These are phyloP conservation scores for Drosophila pseudoobscura DNA, from an alignment of 1,140 invertebrate species.

Conservation along the genomic window DNA sequence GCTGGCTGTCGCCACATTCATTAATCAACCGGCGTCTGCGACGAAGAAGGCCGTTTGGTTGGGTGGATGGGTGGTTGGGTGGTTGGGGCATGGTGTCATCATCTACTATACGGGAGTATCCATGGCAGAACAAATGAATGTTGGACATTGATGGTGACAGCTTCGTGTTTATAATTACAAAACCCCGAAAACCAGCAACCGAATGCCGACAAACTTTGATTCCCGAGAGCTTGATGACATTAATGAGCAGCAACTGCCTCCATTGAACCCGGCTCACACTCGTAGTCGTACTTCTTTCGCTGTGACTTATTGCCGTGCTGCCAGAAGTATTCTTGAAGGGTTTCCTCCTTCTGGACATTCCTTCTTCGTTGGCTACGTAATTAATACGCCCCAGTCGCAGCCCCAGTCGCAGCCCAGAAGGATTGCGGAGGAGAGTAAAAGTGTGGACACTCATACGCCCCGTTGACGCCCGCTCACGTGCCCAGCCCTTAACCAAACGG, in stretches of 20 bases:
- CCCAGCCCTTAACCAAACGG: slow-evolving; percentile 17
- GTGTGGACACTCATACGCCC: slow-evolving; percentile 34
- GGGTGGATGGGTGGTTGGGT: slow-evolving; percentile 3
- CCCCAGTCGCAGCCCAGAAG: background rate
- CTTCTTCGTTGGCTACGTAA: slow-evolving; percentile 4
- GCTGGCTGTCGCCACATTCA: slow-evolving; percentile 53
- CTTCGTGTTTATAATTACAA: slow-evolving; percentile 60
- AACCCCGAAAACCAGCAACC: slow-evolving; percentile 39
- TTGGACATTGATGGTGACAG: slow-evolving; percentile 59
- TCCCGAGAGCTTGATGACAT: slow-evolving; percentile 45
- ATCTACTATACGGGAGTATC: slow-evolving; percentile 20
- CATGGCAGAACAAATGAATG: slow-evolving; percentile 45
- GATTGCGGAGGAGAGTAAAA: slow-evolving; percentile 20
- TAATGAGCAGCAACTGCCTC: slow-evolving; percentile 28
- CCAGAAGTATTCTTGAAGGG: background rate
- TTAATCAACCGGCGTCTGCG: slow-evolving; percentile 43
- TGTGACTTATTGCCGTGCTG: too few species aligned
- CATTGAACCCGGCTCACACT: too few species aligned
- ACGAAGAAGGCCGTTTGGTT: background rate
- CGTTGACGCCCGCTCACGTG: background rate
- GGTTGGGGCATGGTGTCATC: slow-evolving; percentile 25
- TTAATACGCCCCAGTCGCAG: slow-evolving; percentile 15
- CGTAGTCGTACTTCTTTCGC: too few species aligned
- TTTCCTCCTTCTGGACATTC: background rate
- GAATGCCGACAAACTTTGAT: slow-evolving; percentile 57